A percentile compares a stretch with the other conserved stretches of the same genome.
phyloP scores from a whole-genome alignment of 1,140 invertebrate genomes.

The Augochlora pura region DNA sequence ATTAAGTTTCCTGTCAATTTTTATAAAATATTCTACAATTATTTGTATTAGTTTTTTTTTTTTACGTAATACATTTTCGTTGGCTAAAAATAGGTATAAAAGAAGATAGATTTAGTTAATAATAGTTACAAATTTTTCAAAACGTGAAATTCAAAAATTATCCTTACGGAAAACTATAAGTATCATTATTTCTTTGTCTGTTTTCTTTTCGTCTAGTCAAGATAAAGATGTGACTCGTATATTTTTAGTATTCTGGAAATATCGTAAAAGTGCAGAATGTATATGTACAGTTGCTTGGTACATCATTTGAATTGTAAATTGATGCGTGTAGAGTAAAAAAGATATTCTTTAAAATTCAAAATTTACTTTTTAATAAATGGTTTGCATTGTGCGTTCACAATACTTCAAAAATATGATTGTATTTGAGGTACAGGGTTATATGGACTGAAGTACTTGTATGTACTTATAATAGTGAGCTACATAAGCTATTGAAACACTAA shows the following conservation, averaged over 20 bases:
- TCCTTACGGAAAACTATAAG: neutral
- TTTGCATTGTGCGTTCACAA: neutral
- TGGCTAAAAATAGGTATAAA: neutral
- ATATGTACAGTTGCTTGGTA: neutral
- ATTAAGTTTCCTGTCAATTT: neutral
- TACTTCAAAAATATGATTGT: conserved; percentile 10
- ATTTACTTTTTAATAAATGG: neutral
- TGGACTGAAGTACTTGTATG: neutral
- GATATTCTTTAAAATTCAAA: neutral
- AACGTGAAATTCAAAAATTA: neutral
- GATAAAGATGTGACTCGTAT: neutral
- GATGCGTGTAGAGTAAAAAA: neutral
- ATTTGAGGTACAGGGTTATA: neutral
- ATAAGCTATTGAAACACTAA: neutral
- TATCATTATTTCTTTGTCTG: neutral
- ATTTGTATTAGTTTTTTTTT: neutral
- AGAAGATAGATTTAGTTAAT: neutral
- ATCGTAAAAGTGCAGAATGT: neutral
- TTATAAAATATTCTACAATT: conserved; percentile 16
- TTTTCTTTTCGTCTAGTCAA: conserved; percentile 32
- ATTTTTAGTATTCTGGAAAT: neutral
- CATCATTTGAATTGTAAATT: neutral
- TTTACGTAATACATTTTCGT: neutral
- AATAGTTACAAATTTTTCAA: neutral
- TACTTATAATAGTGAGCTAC: neutral